Conservation (phyloP, 2,888 invertebrate species). For the Clusia tigrina region DNA sequence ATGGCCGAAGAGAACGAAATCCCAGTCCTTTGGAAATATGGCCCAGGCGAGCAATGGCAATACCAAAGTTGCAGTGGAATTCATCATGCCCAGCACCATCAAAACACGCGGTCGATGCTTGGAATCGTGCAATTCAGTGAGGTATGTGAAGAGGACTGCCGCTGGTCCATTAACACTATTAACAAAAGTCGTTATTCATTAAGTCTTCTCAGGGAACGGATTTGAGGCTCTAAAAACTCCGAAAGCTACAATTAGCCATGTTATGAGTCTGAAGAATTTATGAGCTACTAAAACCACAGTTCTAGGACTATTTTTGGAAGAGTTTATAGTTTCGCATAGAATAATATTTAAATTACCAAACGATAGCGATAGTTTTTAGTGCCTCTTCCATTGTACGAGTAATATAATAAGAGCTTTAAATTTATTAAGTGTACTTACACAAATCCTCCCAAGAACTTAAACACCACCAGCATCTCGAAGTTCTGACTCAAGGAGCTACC, state of each 20-base stretch:
- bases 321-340: too few relatives aligned
- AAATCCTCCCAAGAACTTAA: slow-evolving; percentile 78
- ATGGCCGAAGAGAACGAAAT: slow-evolving; percentile 64
- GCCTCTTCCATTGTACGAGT: slow-evolving; percentile 26
- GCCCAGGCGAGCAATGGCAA: slow-evolving; percentile 79
- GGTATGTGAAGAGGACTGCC: slow-evolving; percentile 75
- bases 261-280: too few relatives aligned
- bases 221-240: too few relatives aligned
- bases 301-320: too few relatives aligned
- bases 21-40: slow-evolving; percentile 73
- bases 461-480: slow-evolving; percentile 72
- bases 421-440: slow-evolving; percentile 69
- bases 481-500: slow-evolving; percentile 72
- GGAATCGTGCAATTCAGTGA: slow-evolving; percentile 77
- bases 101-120: slow-evolving; percentile 73
- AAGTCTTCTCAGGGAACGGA: slow-evolving; percentile 70
- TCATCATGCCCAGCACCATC: slow-evolving; percentile 73
- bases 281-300: too few relatives aligned
- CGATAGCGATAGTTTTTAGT: too few relatives aligned
- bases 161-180: slow-evolving; percentile 75
- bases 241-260: too few relatives aligned
- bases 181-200: slow-evolving; percentile 18
- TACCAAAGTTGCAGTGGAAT: slow-evolving; percentile 71
- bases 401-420: slow-evolving; percentile 28
- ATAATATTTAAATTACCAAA: too few relatives aligned